Percentiles rank a stretch among this genome's conserved stretches.
phyloP scores from a whole-genome alignment of 2,888 invertebrate species.

The Emmelina monodactyla region DNA sequence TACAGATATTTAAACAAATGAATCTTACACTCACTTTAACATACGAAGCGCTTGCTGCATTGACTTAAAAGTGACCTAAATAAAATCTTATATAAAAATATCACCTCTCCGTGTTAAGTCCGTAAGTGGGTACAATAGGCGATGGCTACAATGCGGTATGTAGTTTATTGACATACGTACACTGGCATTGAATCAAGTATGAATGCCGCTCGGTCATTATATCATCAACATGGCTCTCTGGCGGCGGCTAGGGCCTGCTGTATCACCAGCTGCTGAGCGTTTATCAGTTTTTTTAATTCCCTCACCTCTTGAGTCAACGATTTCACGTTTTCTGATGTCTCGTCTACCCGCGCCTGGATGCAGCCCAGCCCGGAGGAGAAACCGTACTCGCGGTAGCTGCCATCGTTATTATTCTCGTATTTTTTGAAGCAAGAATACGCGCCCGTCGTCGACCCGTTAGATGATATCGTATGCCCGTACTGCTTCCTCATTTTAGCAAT shows the following conservation, averaged over 20 bases:
- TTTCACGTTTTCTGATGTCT: slow-evolving; percentile 72
- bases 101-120: slow-evolving; percentile 1
- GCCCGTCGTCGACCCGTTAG: slow-evolving; percentile 69
- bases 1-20: too few species aligned
- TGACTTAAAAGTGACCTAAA: background rate
- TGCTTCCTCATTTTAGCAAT: slow-evolving; percentile 78
- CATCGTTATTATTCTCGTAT: slow-evolving; percentile 69
- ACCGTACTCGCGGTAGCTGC: slow-evolving; percentile 59
- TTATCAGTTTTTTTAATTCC: slow-evolving; percentile 69
- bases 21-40: too few species aligned
- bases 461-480: slow-evolving; percentile 73
- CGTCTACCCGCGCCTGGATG: slow-evolving; percentile 71
- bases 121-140: background rate
- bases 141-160: background rate
- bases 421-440: slow-evolving; percentile 71
- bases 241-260: slow-evolving; percentile 54
- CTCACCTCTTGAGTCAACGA: slow-evolving; percentile 72
- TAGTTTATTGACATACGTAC: background rate
- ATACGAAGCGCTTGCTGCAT: too few species aligned
- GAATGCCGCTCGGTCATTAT: slow-evolving; percentile 34
- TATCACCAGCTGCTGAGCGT: slow-evolving; percentile 57
- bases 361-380: slow-evolving; percentile 65
- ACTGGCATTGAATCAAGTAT: background rate
- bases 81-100: background rate
- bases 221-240: slow-evolving; percentile 52